A percentile compares a stretch with the other conserved stretches of the same genome.
phyloP scores from a whole-genome alignment of 2,888 invertebrate genomes.

The Germaria angustata region DNA sequence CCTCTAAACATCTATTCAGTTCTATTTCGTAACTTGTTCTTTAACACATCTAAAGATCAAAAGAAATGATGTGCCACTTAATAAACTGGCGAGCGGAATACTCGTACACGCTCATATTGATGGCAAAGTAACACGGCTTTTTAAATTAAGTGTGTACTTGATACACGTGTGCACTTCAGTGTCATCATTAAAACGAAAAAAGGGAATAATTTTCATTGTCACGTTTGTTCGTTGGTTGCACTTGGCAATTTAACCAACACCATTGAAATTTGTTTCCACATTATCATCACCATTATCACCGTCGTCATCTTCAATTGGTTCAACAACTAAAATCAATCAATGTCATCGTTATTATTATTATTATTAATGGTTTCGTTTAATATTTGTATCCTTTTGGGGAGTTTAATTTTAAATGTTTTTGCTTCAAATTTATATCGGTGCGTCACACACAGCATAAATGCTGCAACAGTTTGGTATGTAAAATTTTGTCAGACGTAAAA shows the following conservation, averaged over 20 bases:
- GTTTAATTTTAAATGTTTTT: neutral
- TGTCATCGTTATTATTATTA: too few relatives aligned
- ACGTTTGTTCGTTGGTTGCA: neutral
- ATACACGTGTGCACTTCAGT: neutral
- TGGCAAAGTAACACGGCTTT: neutral
- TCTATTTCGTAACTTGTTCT: too few relatives aligned
- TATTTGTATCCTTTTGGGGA: neutral
- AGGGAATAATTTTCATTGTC: neutral
- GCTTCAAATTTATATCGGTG: neutral
- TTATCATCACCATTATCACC: too few relatives aligned
- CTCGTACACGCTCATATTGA: too few relatives aligned
- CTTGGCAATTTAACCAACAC: slow-evolving; percentile 5
- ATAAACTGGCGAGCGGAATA: too few relatives aligned
- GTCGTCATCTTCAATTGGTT: neutral
- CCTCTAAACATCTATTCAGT: too few relatives aligned
- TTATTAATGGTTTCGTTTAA: neutral
- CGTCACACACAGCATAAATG: neutral
- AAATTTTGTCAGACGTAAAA: neutral
- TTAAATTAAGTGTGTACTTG: neutral
- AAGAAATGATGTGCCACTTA: too few relatives aligned
- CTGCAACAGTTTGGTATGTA: neutral
- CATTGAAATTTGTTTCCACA: neutral
- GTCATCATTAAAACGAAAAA: slow-evolving; percentile 3
- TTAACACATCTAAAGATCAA: too few relatives aligned
- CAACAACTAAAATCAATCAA: neutral